These are phyloP conservation scores for Cylindroiulus punctatus DNA, from an alignment of 2,888 invertebrate species.

Conservation along the genomic window DNA sequence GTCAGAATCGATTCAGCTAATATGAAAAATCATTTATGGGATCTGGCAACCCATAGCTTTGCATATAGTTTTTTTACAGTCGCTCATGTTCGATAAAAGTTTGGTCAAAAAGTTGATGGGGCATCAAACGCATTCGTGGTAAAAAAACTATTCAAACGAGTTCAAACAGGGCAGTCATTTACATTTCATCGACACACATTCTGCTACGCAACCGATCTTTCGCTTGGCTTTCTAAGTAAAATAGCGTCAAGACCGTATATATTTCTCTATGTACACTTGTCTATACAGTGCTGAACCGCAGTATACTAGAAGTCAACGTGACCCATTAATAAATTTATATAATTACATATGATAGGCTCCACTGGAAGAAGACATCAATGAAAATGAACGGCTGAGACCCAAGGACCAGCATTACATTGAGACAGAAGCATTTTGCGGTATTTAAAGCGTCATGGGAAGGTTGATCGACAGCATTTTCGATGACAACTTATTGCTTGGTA, in stretches of 20 bases:
- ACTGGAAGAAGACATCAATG: conserved; percentile 26
- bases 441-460: conserved; percentile 10
- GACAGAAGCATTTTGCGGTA: conserved; percentile 32
- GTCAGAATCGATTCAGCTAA: too few relatives aligned
- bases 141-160: background rate
- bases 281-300: conserved; percentile 27
- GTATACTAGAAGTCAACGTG: conserved; percentile 32
- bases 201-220: background rate
- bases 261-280: conserved; percentile 19
- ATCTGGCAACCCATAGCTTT: background rate
- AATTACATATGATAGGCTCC: conserved; percentile 32
- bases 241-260: conserved; percentile 32
- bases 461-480: background rate
- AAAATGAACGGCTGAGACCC: conserved; percentile 25
- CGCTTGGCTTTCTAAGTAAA: background rate
- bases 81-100: background rate
- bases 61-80: background rate
- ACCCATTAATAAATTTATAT: conserved; percentile 31
- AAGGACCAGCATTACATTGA: conserved; percentile 32
- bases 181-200: background rate
- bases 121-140: background rate
- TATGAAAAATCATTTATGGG: too few relatives aligned
- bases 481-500: background rate
- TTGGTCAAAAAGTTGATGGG: background rate
- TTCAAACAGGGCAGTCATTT: background rate